Base-by-base conservation (phyloP, 53 echinoderm and acorn worm species). In the Holothuria leucospilota region DNA sequence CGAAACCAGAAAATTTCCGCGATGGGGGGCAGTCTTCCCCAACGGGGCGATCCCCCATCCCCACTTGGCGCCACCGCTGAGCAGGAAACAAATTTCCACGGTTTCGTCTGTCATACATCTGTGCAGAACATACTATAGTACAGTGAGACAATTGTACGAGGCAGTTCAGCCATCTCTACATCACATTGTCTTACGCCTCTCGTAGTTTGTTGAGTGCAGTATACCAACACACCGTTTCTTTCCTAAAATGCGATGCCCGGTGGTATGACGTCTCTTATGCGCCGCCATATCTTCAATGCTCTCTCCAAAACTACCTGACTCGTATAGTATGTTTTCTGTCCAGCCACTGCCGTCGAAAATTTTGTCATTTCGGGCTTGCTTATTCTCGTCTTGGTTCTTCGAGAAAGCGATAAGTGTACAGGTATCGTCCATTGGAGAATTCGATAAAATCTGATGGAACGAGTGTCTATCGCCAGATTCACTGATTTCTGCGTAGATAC, bases 401-500 rank as follows among this genome's bases (percentile, higher is more conserved):
- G 61, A 73, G 18, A 77, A 13, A 52, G 73, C 75, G 8, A 66
- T 42, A 81, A 82, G 71, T 4, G 83, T 75, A 59, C 29, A 25
- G 29, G 26, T 63, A 14, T 63, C 34, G 30, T 68, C 61, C 49
- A 75, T 52, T 11, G 52, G 52, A 53, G 75, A 75, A 75, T 75
- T 75, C 16, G 80, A 80, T 80, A 59, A 60, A 39, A 80, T 80
- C 80, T 59, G 81, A 28, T 86, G 82, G 49, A 86, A 82, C 21
- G 70, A 86, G 18, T 78, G 77, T 29, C 83, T 49, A 63, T 87
- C 91, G 25, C 87, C 91, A 4, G 91, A 68, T 20, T 91, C 93
- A 41, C 87, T 89, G 83, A 95, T 95, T 82, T 95, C 95, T 29
- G 92, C 95, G 85, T 95, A 95, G 87, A 95, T 92, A 85, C 95